Base-by-base conservation (phyloP, 64 coral and sea anemone genomes). In the Pocillopora damicornis region DNA sequence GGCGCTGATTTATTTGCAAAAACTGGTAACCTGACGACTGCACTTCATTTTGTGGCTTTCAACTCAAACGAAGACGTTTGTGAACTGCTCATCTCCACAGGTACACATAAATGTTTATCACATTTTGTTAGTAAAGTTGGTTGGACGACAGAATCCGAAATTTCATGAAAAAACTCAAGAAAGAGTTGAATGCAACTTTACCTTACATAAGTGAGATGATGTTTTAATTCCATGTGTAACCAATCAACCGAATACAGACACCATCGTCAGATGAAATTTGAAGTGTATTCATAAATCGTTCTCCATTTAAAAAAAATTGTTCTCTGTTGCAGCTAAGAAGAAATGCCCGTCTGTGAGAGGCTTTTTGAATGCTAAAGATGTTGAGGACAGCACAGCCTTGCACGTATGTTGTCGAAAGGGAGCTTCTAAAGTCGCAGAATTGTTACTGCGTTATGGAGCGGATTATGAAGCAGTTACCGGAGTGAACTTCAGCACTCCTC, bases 61-160 rank as follows among this genome's bases (percentile, higher is more conserved):
- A 72, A 23, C 57, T 82, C 83, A 13, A 72, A 87, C 61, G 35
- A 16, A 0, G 82, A 87, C 15, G 68, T 79, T 11, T 84, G 63
- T 35, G 77, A 92, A 61, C 37, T 87, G 15, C 45, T 92, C 11
- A 86, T 92, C n/a, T 26, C 84, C 11, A 10, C 83, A 92, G 90
- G 90, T 92, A 79, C 14, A 30, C 61, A 3, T 80, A 9, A 25
- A 57, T 22, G 18, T 60, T 30, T 51, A 51, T 51, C 42, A 51
- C 42, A 1, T 51, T 51, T 51, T 51, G 42, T 51, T 51, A 7
- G 7, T 51, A 51, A 7, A 51, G 42, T 2, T 51, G 3, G 1
- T 51, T 51, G 7, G 42, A 51, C 42, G 2, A 51, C 42, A 51
- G 42, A 51, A 51, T 51, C 42, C 42, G 42, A 4, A 51, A 51